Evolutionary conservation across 1,140 invertebrate species (phyloP).

Genomic region (Panagrolaimus sp.): DNA sequence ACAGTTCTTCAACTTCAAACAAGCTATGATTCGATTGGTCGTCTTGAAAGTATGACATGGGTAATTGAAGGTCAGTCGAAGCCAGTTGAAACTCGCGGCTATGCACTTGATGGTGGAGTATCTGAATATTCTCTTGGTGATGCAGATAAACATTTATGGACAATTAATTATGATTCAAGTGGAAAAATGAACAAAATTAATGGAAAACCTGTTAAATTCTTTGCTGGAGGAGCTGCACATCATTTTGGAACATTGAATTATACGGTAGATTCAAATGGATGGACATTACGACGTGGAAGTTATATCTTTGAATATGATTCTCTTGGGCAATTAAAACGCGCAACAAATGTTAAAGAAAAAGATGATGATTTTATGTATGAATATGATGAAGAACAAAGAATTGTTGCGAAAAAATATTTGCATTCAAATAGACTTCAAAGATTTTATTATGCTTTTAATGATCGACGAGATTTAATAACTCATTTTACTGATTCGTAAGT

Average conservation of each 20-base stretch:
- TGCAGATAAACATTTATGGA: conserved; percentile 3
- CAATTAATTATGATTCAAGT: neutral
- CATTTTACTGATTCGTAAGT: conserved; percentile 14
- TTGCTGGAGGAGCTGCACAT: neutral
- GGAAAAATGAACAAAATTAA: neutral
- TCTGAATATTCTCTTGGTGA: neutral
- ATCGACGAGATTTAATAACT: neutral
- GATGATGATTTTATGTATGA: neutral
- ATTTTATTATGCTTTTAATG: neutral
- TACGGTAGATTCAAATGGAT: neutral
- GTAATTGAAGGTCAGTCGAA: neutral
- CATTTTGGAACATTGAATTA: conserved; percentile 6
- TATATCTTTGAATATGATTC: neutral
- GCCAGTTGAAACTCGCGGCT: neutral
- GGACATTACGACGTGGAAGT: neutral
- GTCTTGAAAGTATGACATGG: neutral
- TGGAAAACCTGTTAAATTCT: neutral
- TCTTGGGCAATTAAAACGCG: neutral
- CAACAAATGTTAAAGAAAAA: neutral
- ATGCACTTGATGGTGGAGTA: neutral
- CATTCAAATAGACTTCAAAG: neutral
- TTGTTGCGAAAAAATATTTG: conserved; percentile 1
- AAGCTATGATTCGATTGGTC: neutral
- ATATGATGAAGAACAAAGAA: conserved; percentile 10
- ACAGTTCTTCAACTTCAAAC: neutral